Conservation (phyloP, 2,888 invertebrate species). For the Ochlodes sylvanus region DNA sequence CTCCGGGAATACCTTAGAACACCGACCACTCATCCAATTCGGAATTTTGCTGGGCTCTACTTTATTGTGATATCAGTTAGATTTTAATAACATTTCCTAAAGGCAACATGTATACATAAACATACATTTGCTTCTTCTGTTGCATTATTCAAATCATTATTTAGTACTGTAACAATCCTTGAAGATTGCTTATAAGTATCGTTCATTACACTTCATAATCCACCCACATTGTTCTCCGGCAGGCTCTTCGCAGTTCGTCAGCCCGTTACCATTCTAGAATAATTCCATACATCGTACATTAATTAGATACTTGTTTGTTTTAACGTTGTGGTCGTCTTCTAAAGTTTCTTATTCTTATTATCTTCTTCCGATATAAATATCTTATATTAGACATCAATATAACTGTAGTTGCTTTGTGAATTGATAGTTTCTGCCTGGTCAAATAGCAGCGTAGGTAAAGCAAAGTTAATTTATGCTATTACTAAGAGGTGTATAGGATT, state of each 20-base stretch:
- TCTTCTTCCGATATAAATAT: not conserved
- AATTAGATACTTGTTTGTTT: not conserved
- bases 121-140: too few species aligned
- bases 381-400: not conserved
- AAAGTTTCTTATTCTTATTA: not conserved
- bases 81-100: too few species aligned
- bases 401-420: not conserved
- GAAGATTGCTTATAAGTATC: constrained; percentile 9
- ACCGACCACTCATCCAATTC: too few species aligned
- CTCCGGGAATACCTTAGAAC: too few species aligned
- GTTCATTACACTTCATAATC: constrained; percentile 9
- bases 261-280: not conserved
- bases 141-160: not conserved
- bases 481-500: too few species aligned
- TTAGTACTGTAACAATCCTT: not conserved
- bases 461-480: too few species aligned
- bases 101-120: too few species aligned
- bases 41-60: too few species aligned
- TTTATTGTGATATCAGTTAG: too few species aligned
- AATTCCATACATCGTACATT: not conserved
- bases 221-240: constrained; percentile 28
- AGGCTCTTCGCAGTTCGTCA: not conserved
- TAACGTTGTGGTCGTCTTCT: not conserved
- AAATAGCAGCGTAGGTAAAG: too few species aligned
- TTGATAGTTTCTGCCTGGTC: too few species aligned